These are phyloP conservation scores for Erinaceus europaeus DNA, from an alignment of 2,113 vertebrate species.

Conservation along the genomic window DNA sequence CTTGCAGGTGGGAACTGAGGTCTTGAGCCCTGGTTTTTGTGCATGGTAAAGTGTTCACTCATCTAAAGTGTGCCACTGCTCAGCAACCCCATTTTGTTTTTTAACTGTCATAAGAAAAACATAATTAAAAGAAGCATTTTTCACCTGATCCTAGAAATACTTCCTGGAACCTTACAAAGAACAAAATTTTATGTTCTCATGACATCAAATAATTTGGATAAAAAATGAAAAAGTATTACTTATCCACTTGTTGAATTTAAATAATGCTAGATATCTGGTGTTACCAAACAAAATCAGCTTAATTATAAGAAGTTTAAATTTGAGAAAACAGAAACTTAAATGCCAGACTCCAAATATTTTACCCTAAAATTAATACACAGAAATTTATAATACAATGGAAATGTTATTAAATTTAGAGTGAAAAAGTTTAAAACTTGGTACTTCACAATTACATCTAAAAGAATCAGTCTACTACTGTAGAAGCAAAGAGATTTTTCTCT, in stretches of 20 bases:
- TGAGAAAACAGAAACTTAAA: neutral
- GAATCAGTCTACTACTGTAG: neutral
- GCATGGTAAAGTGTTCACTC: too few relatives aligned
- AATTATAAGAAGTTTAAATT: neutral
- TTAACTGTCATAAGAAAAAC: neutral
- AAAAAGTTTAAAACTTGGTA: neutral
- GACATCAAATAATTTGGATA: slow-evolving; percentile 7
- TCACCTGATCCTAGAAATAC: neutral
- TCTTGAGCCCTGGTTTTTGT: too few relatives aligned
- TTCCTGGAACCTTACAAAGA: neutral
- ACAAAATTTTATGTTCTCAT: neutral
- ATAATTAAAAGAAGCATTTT: neutral
- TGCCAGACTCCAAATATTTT: slow-evolving; percentile 15
- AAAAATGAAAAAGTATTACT: neutral
- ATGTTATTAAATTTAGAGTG: neutral
- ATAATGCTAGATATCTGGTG: slow-evolving; percentile 4
- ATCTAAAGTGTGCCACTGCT: too few relatives aligned
- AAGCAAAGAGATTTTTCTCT: neutral
- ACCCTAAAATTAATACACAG: slow-evolving; percentile 28
- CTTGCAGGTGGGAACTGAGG: too few relatives aligned
- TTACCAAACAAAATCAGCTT: slow-evolving; percentile 2
- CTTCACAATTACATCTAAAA: neutral
- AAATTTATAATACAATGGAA: neutral
- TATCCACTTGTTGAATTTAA: slow-evolving; percentile 44
- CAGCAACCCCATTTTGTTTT: too few relatives aligned